A percentile compares a stretch with the other conserved stretches of the same genome.
Evolutionary conservation across 2,113 vertebrate genomes (phyloP).

Genomic region (Lampris megalopsis): DNA sequence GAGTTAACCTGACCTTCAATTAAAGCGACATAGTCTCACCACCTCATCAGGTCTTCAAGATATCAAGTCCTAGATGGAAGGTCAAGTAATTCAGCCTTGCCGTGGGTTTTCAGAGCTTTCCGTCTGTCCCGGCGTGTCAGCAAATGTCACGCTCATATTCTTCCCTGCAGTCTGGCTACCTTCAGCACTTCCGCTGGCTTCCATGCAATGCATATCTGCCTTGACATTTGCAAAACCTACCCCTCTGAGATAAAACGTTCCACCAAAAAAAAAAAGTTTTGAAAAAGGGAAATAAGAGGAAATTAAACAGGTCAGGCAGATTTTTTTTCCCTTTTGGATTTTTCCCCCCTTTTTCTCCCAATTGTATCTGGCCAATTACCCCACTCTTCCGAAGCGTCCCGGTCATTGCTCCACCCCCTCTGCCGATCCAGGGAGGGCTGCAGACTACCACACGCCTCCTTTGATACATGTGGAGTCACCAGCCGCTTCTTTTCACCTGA

Average conservation of each 20-base stretch:
- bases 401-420: too few species aligned
- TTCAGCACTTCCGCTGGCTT: conserved; percentile 23
- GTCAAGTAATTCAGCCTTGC: conserved; percentile 54
- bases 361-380: too few species aligned
- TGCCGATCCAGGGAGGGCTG: too few species aligned
- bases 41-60: conserved; percentile 21
- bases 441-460: too few species aligned
- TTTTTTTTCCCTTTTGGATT: too few species aligned
- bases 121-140: conserved; percentile 55
- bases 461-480: too few species aligned
- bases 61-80: conserved; percentile 41
- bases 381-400: too few species aligned
- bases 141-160: conserved; percentile 71
- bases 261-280: conserved; percentile 22
- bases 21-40: conserved; percentile 28
- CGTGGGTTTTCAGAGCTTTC: conserved; percentile 24
- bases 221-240: conserved; percentile 57
- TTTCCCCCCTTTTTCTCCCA: too few species aligned
- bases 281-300: conserved; percentile 3
- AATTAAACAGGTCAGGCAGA: too few species aligned
- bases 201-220: conserved; percentile 25
- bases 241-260: conserved; percentile 33
- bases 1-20: conserved; percentile 51
- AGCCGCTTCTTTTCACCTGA: too few species aligned
- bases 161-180: conserved; percentile 13